A percentile compares a stretch with the other conserved stretches of the same genome.
Conservation (phyloP, 2,113 vertebrate species). For the Ptilorrhoa leucosticta region DNA sequence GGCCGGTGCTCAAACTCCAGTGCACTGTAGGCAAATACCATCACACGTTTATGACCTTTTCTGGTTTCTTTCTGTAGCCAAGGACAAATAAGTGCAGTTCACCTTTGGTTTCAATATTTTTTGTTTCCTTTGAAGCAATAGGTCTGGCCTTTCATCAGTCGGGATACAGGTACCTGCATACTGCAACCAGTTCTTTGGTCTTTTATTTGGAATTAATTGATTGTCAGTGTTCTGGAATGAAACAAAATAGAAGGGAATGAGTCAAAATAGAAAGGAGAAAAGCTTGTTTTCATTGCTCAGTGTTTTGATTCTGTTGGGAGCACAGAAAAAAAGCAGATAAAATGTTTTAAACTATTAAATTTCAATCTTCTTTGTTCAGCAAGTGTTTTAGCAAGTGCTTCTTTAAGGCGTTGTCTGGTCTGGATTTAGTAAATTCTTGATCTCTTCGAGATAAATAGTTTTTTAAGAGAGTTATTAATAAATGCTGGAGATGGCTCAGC, state of each 20-base stretch:
- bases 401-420: neutral
- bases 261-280: neutral
- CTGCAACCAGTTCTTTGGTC: neutral
- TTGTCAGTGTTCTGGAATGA: neutral
- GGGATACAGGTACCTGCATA: neutral
- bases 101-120: neutral
- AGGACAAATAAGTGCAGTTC: neutral
- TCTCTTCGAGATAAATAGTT: neutral
- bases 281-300: neutral
- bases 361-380: neutral
- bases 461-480: neutral
- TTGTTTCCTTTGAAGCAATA: conserved; percentile 10
- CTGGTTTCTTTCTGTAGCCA: neutral
- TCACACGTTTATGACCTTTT: neutral
- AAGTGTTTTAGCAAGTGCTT: neutral
- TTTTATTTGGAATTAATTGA: conserved; percentile 12
- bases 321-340: neutral
- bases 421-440: neutral
- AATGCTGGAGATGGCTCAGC: neutral
- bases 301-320: neutral
- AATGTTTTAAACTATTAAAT: neutral
- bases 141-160: neutral
- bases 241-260: neutral
- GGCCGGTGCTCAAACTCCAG: neutral
- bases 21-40: neutral